Conservation (phyloP, 2,888 invertebrate genomes). For the Camponotus fellah region DNA sequence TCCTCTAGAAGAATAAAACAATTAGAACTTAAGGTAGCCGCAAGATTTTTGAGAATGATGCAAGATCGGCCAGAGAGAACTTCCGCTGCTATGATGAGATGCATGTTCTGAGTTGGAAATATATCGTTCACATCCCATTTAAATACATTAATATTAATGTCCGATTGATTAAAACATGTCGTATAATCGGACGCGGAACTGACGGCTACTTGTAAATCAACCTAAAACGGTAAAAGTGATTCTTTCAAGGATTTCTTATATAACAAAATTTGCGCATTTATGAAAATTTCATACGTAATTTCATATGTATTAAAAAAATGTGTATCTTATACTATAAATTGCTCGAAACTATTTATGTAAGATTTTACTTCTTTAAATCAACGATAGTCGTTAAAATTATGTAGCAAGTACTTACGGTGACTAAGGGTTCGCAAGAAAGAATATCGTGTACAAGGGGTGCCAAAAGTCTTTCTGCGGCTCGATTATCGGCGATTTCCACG, state of each 20-base stretch:
- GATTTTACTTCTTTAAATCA: not conserved
- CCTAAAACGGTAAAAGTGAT: conserved; percentile 70
- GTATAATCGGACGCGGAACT: conserved; percentile 87
- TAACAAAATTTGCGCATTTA: not conserved
- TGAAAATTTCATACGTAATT: no score
- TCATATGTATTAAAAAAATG: no score
- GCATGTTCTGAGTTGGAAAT: conserved; percentile 90
- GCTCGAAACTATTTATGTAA: no score
- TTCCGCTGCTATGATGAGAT: conserved; percentile 90
- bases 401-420: conserved; percentile 81
- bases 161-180: conserved; percentile 87
- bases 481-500: conserved; percentile 90
- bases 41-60: conserved; percentile 88
- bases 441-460: conserved; percentile 88
- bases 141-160: conserved; percentile 88
- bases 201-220: conserved; percentile 88
- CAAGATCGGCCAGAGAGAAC: conserved; percentile 88
- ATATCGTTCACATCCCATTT: conserved; percentile 87
- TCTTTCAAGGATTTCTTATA: no score
- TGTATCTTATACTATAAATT: no score
- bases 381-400: not conserved
- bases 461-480: conserved; percentile 90
- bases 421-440: conserved; percentile 92
- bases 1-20: conserved; percentile 93
- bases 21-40: conserved; percentile 89